Evolutionary conservation across 2,797 vertebrate species (phyloP).

Genomic region (Hapalemur alaotrensis): DNA sequence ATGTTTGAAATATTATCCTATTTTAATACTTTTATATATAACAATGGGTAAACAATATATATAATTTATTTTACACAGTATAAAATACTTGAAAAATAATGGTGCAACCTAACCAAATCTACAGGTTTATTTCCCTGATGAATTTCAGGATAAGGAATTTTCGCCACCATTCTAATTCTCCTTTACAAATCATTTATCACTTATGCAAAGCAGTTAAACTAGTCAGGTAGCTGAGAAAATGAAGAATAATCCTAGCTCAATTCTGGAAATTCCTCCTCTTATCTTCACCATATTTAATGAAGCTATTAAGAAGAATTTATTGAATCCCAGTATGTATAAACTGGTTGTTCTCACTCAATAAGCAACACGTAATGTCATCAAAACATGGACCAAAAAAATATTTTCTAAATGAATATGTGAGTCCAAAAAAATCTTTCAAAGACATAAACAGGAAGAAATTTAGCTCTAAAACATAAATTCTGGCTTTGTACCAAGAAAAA

Average conservation of each 20-base stretch:
- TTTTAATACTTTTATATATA: background rate
- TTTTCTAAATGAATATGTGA: background rate
- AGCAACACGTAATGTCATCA: background rate
- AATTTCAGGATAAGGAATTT: background rate
- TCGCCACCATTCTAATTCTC: background rate
- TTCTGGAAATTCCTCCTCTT: background rate
- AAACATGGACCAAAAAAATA: background rate
- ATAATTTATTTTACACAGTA: background rate
- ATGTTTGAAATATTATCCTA: background rate
- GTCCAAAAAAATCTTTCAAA: background rate
- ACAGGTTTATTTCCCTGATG: background rate
- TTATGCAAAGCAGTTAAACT: background rate
- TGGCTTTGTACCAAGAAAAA: background rate
- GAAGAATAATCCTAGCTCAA: slow-evolving; percentile 33
- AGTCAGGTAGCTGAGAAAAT: slow-evolving; percentile 3
- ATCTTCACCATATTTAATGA: background rate
- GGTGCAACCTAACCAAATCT: background rate
- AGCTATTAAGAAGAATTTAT: background rate
- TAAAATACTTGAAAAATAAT: slow-evolving; percentile 6
- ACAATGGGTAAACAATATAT: background rate
- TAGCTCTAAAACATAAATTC: background rate
- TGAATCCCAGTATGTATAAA: background rate
- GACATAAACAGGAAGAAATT: background rate
- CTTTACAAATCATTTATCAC: slow-evolving; percentile 14
- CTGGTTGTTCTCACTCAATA: slow-evolving; percentile 11